A percentile compares a stretch with the other conserved stretches of the same genome.
These are phyloP conservation scores for Archegozetes longisetosus DNA, from an alignment of 1,140 invertebrate species.

Conservation along the genomic window DNA sequence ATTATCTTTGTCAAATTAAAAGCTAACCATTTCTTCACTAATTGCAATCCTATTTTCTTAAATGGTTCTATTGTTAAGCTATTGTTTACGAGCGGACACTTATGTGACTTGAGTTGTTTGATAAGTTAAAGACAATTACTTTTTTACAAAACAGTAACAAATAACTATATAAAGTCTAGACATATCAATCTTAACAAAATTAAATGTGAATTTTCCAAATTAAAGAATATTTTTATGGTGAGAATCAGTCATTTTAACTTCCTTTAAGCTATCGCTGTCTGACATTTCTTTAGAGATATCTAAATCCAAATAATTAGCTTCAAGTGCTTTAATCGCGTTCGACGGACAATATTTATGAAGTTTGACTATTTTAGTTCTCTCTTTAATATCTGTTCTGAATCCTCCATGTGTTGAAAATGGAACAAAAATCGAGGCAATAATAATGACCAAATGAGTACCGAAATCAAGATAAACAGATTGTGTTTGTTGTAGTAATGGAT, in stretches of 20 bases:
- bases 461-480: constrained; percentile 15
- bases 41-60: no score
- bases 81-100: no score
- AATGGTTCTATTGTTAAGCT: no score
- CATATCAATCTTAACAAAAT: no score
- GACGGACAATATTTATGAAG: background rate
- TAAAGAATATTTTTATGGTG: constrained; percentile 1
- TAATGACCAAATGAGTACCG: constrained; percentile 20
- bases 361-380: background rate
- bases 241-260: background rate
- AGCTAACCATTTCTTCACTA: no score
- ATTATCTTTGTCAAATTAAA: no score
- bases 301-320: background rate
- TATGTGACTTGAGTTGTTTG: no score
- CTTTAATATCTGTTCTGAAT: background rate
- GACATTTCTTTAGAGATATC: background rate
- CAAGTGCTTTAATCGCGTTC: background rate
- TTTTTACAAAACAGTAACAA: no score
- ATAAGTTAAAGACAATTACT: no score
- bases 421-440: constrained; percentile 19
- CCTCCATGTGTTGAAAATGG: constrained; percentile 17
- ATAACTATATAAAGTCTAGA: no score
- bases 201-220: background rate
- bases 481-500: constrained; percentile 1
- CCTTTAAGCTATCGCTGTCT: background rate